These are phyloP conservation scores for Listronotus oregonensis DNA, from an alignment of 1,140 invertebrate species.

Conservation along the genomic window DNA sequence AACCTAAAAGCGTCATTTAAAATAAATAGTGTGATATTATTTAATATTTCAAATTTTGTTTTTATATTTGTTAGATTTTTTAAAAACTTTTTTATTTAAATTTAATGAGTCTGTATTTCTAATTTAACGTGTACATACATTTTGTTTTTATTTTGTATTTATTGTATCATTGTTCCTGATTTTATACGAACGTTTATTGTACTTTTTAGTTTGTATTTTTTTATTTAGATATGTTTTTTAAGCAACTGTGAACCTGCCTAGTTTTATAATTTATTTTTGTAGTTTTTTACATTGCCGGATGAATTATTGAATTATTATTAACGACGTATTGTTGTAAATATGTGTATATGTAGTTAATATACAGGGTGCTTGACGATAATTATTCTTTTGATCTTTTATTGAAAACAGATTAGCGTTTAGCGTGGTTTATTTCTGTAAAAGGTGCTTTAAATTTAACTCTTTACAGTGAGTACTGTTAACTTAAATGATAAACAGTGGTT, in stretches of 20 bases:
- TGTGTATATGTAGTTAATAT: slow-evolving; percentile 37
- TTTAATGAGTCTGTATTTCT: slow-evolving; percentile 34
- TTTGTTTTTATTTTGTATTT: slow-evolving; percentile 53
- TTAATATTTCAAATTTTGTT: slow-evolving; percentile 54
- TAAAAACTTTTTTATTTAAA: slow-evolving; percentile 46
- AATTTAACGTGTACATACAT: slow-evolving; percentile 48
- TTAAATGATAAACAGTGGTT: no score
- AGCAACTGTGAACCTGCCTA: slow-evolving; percentile 36
- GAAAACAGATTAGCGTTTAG: no score
- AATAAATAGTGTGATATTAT: slow-evolving; percentile 55
- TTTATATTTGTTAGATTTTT: slow-evolving; percentile 52
- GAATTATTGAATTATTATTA: slow-evolving; percentile 19
- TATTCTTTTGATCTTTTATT: no score
- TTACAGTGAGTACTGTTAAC: no score
- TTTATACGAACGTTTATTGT: slow-evolving; percentile 38
- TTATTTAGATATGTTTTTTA: slow-evolving; percentile 12
- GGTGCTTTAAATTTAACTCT: no score
- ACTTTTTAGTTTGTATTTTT: slow-evolving; percentile 22
- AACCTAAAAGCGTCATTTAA: slow-evolving; percentile 45
- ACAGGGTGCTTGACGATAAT: neutral
- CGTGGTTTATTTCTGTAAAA: no score
- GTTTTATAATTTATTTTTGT: slow-evolving; percentile 37
- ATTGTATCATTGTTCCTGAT: slow-evolving; percentile 54
- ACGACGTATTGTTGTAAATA: slow-evolving; percentile 47
- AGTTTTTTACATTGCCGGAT: slow-evolving; percentile 10